Conservation (phyloP, 1,140 invertebrate species). For the Drosophila grimshawi region DNA sequence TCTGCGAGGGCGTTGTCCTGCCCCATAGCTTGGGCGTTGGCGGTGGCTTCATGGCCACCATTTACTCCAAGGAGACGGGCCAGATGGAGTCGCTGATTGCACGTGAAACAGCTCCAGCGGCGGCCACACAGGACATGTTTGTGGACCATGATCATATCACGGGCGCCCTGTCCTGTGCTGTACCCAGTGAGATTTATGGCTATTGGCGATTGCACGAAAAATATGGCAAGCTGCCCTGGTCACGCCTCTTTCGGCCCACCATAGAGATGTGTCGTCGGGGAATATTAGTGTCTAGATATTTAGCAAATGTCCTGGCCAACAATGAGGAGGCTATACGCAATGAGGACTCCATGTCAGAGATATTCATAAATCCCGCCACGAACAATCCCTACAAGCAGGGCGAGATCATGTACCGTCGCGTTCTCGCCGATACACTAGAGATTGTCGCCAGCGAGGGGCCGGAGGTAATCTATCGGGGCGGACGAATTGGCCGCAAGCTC, state of each 20-base stretch:
- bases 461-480: conserved; percentile 88
- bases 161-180: conserved; percentile 91
- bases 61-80: conserved; percentile 88
- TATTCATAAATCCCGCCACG: conserved; percentile 89
- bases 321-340: conserved; percentile 86
- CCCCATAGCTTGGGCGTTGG: conserved; percentile 95
- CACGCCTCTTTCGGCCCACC: conserved; percentile 90
- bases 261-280: conserved; percentile 91
- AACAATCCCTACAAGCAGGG: conserved; percentile 88
- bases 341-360: conserved; percentile 87
- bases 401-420: conserved; percentile 89
- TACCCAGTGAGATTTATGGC: conserved; percentile 96
- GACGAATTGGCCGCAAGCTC: conserved; percentile 87
- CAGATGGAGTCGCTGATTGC: conserved; percentile 90
- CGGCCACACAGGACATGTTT: conserved; percentile 89
- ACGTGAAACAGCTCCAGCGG: conserved; percentile 91
- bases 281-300: conserved; percentile 89
- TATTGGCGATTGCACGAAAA: conserved; percentile 92
- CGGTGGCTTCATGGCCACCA: conserved; percentile 93
- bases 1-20: conserved; percentile 94
- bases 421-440: conserved; percentile 90
- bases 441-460: conserved; percentile 89
- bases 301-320: conserved; percentile 87
- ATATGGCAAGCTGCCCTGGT: conserved; percentile 93
- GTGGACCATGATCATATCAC: conserved; percentile 82